Evolutionary conservation across 2,113 vertebrate genomes (phyloP), one percentile per base, ranked within the genome.

Genomic region (Girardinichthys multiradiatus): DNA sequence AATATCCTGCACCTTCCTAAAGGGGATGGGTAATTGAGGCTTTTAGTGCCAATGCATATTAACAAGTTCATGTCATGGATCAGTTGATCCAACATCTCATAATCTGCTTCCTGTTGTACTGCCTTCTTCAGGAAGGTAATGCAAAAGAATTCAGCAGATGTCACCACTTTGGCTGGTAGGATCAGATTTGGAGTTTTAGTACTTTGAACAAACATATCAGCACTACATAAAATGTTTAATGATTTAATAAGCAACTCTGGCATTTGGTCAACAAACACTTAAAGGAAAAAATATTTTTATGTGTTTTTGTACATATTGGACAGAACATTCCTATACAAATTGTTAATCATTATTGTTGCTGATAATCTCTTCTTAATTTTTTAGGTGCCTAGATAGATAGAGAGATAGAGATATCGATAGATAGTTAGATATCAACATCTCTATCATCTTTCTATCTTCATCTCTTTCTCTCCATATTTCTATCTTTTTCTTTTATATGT

Each of bases 21-120:
- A 62, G 68, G 26, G 1, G 31, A 19, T 27, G 39, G 9, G 48
- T 51, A 24, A 76, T 30, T 66, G 74, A 68, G 17, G 63, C 59
- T 75, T 66, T 68, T 57, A 35, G 30, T 42, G 48, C 24, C 26
- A 12, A 14, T 45, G 67, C 42, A 37, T 30, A 76, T 62, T 31
- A 51, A 30, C n/a, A 76, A 68, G 81, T 74, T 60, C 51, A 68
- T 58, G 57, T 33, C 71, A 70, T 57, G 59, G 28, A 35, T 57
- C 15, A 21, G 24, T 45, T 15, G 1, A 35, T 70, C 15, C 14
- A 45, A 26, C 51, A 61, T 79, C 69, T 6, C 57, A 70, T 21
- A 42, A 28, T 26, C 19, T 45, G 19, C 75, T 67, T 64, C 1
- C 5, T 3, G 3, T 12, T 57, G 13, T 0, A 2, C 13, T 45